A percentile compares a stretch with the other conserved stretches of the same genome.
Evolutionary conservation across 2,113 vertebrate genomes (phyloP).

Genomic region (Austrofundulus limnaeus): DNA sequence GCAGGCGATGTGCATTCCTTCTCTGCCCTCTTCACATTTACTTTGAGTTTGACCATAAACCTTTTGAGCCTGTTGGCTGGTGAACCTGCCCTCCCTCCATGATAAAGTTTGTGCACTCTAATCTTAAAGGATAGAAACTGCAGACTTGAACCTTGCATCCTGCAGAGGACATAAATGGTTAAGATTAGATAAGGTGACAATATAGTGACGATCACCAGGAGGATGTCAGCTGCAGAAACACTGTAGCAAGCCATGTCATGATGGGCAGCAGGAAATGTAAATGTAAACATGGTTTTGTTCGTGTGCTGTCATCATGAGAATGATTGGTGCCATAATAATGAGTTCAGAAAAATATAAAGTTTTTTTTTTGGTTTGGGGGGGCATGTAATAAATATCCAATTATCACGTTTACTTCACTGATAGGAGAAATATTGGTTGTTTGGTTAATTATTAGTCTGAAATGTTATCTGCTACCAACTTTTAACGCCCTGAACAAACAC

Average conservation of each 20-base stretch:
- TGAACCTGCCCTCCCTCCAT: not conserved
- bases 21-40: too few species aligned
- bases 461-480: constrained; percentile 14
- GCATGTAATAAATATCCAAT: not conserved
- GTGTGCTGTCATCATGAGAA: not conserved
- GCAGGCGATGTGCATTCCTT: too few species aligned
- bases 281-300: not conserved
- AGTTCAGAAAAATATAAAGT: not conserved
- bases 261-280: not conserved
- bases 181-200: constrained; percentile 32
- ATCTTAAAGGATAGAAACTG: not conserved
- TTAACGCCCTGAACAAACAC: constrained; percentile 47
- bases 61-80: too few species aligned
- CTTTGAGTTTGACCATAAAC: too few species aligned
- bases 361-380: not conserved
- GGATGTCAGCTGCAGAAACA: constrained; percentile 1
- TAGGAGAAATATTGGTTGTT: not conserved
- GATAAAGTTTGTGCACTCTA: not conserved
- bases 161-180: constrained; percentile 7
- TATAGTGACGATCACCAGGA: not conserved
- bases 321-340: not conserved
- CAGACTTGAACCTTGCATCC: constrained; percentile 33
- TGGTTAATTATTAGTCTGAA: constrained; percentile 55
- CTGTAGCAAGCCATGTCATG: not conserved
- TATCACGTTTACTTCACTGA: not conserved